Evolutionary conservation across 2,113 vertebrate species (phyloP).

Genomic region (Aphyosemion australe): DNA sequence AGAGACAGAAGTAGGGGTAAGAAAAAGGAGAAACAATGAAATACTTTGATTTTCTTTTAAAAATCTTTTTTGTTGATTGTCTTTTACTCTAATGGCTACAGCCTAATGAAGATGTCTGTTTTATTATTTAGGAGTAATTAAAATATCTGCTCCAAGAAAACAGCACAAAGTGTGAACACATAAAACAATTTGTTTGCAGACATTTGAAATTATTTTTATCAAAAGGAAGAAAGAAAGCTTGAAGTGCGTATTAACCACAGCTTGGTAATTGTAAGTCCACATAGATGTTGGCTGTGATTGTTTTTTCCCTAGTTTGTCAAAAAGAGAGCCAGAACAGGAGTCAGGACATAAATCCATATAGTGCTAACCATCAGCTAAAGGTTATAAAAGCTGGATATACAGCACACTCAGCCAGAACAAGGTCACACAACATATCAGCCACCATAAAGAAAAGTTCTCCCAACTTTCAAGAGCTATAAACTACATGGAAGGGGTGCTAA

Average conservation of each 20-base stretch:
- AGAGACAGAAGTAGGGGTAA: background rate
- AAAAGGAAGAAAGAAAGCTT: background rate
- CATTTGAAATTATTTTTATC: background rate
- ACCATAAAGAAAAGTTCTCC: slow-evolving; percentile 4
- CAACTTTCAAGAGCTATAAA: slow-evolving; percentile 25
- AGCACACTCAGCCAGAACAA: slow-evolving; percentile 20
- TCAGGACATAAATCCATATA: slow-evolving; percentile 4
- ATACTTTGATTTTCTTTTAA: slow-evolving; percentile 7
- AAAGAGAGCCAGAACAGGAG: slow-evolving; percentile 1
- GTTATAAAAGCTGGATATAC: slow-evolving; percentile 9
- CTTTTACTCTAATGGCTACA: slow-evolving; percentile 14
- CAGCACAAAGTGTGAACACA: background rate
- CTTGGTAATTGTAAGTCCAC: background rate
- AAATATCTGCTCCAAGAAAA: background rate
- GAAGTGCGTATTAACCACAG: background rate
- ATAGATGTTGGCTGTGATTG: background rate
- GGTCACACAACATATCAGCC: slow-evolving; percentile 13
- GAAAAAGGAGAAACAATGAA: slow-evolving; percentile 5
- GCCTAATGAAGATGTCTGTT: background rate
- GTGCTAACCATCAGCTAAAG: background rate
- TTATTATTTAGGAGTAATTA: slow-evolving; percentile 20
- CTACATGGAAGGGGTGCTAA: background rate
- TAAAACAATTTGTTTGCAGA: background rate
- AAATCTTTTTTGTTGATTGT: slow-evolving; percentile 4
- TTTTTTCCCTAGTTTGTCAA: background rate